These are phyloP conservation scores for Hofmannophila pseudospretella DNA, from an alignment of 2,888 invertebrate species.

Conservation along the genomic window DNA sequence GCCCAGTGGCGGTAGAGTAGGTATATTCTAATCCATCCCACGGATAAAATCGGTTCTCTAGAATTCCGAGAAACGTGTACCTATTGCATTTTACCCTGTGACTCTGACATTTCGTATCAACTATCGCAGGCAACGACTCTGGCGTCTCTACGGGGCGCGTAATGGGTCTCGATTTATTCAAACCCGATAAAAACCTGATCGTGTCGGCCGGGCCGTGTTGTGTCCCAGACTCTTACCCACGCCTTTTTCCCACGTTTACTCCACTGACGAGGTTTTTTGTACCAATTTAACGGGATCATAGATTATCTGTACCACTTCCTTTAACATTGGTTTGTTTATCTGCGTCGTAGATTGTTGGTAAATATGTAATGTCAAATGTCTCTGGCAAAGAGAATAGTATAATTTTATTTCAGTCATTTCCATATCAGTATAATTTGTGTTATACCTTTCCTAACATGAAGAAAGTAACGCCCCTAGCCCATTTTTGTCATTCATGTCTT, in stretches of 20 bases:
- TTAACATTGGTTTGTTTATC: not conserved
- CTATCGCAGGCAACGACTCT: conserved; percentile 3
- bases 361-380: no score
- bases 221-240: conserved; percentile 28
- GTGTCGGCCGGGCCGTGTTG: conserved; percentile 31
- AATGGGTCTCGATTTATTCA: conserved; percentile 33
- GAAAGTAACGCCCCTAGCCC: no score
- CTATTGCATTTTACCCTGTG: not conserved
- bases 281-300: not conserved
- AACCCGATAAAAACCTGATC: conserved; percentile 48
- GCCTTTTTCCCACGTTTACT: conserved; percentile 55
- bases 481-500: no score
- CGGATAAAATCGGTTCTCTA: no score
- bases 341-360: no score
- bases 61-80: no score
- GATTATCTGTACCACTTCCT: not conserved
- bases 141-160: conserved; percentile 9
- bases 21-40: no score
- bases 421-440: no score
- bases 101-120: conserved; percentile 5
- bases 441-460: no score
- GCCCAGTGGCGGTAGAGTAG: no score
- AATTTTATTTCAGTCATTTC: no score
- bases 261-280: conserved; percentile 37
- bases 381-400: no score